Evolutionary conservation across 1,140 invertebrate genomes (phyloP).

Genomic region (Acromyrmex echinatior): DNA sequence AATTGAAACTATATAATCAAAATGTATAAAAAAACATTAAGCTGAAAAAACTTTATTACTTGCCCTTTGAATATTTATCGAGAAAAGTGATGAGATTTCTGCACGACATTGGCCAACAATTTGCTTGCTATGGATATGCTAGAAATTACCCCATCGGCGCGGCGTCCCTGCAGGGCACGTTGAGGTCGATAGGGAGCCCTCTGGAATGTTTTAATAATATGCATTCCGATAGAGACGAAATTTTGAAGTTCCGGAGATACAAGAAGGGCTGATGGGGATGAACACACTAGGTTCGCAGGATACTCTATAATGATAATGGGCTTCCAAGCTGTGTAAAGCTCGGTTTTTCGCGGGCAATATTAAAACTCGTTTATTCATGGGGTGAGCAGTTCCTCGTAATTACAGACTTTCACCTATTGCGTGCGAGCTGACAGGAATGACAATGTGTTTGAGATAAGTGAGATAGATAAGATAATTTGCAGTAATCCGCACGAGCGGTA

Average conservation of each 20-base stretch:
- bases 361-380: conserved; percentile 45
- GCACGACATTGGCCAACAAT: conserved; percentile 72
- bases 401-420: conserved; percentile 56
- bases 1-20: neutral
- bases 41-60: neutral
- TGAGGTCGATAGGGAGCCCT: conserved; percentile 64
- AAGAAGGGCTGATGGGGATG: conserved; percentile 37
- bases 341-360: conserved; percentile 35
- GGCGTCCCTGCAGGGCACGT: conserved; percentile 22
- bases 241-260: conserved; percentile 65
- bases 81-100: conserved; percentile 8
- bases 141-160: conserved; percentile 75
- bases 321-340: neutral
- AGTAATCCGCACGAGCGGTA: conserved; percentile 26
- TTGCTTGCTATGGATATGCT: conserved; percentile 76
- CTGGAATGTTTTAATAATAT: conserved; percentile 82
- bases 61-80: neutral
- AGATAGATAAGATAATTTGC: conserved; percentile 62
- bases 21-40: neutral
- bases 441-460: conserved; percentile 50
- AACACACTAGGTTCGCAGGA: conserved; percentile 12
- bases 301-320: conserved; percentile 42
- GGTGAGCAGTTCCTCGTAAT: conserved; percentile 31
- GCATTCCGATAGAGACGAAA: conserved; percentile 75
- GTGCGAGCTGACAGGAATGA: conserved; percentile 50